Base-by-base conservation (phyloP, 2,797 vertebrate species). In the Halcyon smyrnensis region DNA sequence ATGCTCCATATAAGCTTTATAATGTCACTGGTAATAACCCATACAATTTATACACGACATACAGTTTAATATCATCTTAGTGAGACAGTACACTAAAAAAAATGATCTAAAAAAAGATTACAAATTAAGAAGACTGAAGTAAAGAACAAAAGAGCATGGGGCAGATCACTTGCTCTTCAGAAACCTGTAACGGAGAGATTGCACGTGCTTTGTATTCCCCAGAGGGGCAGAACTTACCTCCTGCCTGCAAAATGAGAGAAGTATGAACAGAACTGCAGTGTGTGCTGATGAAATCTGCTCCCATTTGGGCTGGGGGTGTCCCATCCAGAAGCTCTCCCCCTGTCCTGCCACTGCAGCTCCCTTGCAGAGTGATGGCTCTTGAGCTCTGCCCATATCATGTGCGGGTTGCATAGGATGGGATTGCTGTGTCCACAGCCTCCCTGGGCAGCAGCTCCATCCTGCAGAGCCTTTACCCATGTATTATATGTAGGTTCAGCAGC, bases 11-110 rank as follows among this genome's bases (percentile, higher is more conserved):
- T 74, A 56, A 7, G 18, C 20, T 87, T 87, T 63, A n/a, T 79
- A 84, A 64, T 73, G 63, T 53, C 32, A 64, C 50, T 70, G 75
- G 27, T 62, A 87, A 62, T 82, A 93, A 60, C 75, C 59, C 63
- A 28, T 57, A 37, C 30, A 41, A 46, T 92, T 96, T 87, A 64
- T 93, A 59, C 57, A 37, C 28, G n/a, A n/a, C 28, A n/a, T 85
- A 64, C 3, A 4, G 51, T 85, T 84, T 96, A 90, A 91, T 95
- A 90, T 65, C 62, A 56, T 87, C 24, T 75, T 82, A 62, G 30
- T 4, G 19, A 87, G 73, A 62, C 18, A 20, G 70, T 93, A 63
- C 3, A 20, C 45, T 32, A 57, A 46, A 82, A 73, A 75, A 74
- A 77, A 68, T 41, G 30, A 20, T 84, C 28, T 62, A 43, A 85